phyloP scores from a whole-genome alignment of 2,797 vertebrate species.

The Limnodromus scolopaceus region DNA sequence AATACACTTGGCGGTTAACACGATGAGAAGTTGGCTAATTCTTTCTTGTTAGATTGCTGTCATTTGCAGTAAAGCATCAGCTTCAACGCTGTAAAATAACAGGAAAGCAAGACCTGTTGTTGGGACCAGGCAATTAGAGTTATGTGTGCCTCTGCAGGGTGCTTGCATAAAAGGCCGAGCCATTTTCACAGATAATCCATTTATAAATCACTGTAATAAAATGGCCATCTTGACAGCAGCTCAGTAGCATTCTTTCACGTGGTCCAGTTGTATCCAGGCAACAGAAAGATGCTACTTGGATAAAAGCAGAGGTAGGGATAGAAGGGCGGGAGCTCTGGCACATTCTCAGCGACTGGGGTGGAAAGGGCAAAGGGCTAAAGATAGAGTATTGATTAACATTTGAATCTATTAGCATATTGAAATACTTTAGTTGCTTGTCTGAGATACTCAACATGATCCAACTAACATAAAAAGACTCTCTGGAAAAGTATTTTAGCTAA shows the following conservation, averaged over 20 bases:
- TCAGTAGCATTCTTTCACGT: slow-evolving; percentile 34
- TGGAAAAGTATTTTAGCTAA: not conserved
- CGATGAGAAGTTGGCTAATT: not conserved
- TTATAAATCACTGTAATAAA: slow-evolving; percentile 64
- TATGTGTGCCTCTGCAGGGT: not conserved
- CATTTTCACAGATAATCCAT: slow-evolving; percentile 57
- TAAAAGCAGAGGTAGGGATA: slow-evolving; percentile 23
- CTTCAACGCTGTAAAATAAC: not conserved
- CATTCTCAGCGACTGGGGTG: not conserved
- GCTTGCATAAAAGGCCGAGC: slow-evolving; percentile 46
- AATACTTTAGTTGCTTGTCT: not conserved
- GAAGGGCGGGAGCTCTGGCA: not conserved
- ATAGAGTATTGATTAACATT: not conserved
- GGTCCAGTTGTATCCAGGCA: slow-evolving; percentile 66
- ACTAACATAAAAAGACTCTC: not conserved
- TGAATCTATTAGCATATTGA: not conserved
- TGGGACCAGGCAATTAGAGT: slow-evolving; percentile 19
- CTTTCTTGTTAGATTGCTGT: not conserved
- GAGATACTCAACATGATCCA: not conserved
- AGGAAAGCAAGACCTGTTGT: not conserved
- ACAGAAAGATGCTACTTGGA: slow-evolving; percentile 33
- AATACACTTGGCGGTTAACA: not conserved
- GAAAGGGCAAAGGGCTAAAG: slow-evolving; percentile 11
- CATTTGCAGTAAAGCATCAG: slow-evolving; percentile 15
- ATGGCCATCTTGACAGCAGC: slow-evolving; percentile 42